A percentile compares a stretch with the other conserved stretches of the same genome.
These are phyloP conservation scores for Drosophila pseudoobscura DNA, from an alignment of 1,140 invertebrate species.

Conservation along the genomic window DNA sequence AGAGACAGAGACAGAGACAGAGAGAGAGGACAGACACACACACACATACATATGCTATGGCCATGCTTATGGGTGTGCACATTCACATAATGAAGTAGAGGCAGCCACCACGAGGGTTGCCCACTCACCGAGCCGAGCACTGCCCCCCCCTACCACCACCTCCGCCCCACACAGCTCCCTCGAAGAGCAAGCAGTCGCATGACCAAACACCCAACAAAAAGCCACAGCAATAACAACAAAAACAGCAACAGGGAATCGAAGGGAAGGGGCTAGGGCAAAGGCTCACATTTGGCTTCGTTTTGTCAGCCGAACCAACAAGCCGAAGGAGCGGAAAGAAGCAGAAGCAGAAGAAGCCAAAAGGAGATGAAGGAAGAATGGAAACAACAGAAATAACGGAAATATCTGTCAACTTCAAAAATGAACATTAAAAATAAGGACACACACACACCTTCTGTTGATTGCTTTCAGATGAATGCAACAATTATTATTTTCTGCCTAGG, in stretches of 20 bases:
- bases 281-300: constrained; percentile 48
- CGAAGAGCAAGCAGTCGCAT: constrained; percentile 20
- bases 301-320: constrained; percentile 20
- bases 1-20: constrained; percentile 11
- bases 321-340: constrained; percentile 7
- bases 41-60: constrained; percentile 17
- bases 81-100: constrained; percentile 77
- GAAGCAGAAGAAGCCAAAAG: not conserved
- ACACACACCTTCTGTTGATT: no score
- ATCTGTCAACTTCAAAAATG: no score
- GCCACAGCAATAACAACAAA: constrained; percentile 31
- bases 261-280: constrained; percentile 19
- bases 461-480: no score
- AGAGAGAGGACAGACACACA: constrained; percentile 14
- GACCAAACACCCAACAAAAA: constrained; percentile 15
- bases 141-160: constrained; percentile 11
- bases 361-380: constrained; percentile 16
- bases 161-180: constrained; percentile 8
- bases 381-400: constrained; percentile 1
- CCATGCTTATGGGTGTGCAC: constrained; percentile 38
- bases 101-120: constrained; percentile 55
- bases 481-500: no score
- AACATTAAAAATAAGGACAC: no score
- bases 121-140: constrained; percentile 29
- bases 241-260: constrained; percentile 14